Base-by-base conservation (phyloP, 2,888 invertebrate genomes). In the Aleiodes alternator region DNA sequence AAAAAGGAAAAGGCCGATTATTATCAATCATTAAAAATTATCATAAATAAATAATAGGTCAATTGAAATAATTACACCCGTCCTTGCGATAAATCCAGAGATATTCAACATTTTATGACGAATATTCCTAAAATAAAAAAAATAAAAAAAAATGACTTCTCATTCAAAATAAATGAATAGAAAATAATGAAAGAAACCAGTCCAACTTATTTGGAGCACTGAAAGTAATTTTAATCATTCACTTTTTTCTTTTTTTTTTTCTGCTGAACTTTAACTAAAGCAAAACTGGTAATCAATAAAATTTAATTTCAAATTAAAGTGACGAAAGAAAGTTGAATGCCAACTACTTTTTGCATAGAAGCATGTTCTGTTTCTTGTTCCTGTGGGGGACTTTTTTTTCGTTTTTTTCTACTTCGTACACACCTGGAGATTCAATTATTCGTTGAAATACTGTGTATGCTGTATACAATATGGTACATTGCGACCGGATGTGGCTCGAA, bases 151-250 rank as follows among this genome's bases (percentile, higher is more conserved):
- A 43, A 43, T 43, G 7, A 43, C 43, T 43, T 64, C 6, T 64
- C 12, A 64, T 48, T 43, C 34, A 29, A 59, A 59, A 1, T 48
- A 23, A 38, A 61, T 38, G 43, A 11, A 43, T 43, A 43, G 11
- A 43, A 43, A 34, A 34, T 34, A 34, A 34, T 34, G 34, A 34
- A 43, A 43, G 9, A 64, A 64, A 48, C 64, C 64, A 64, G 64
- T 64, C 43, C 8, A 43, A 64, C 23, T n/a, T 23, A 64, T 64
- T 38, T 64, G 64, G 43, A 16, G 3, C 43, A 23, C 48, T 43
- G 48, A 64, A 64, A 64, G 48, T 64, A 38, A 64, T 14, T 23
- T 43, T 23, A 16, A 48, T 43, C 48, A 64, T 23, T 64, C 64
- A 64, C 61, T 14, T 61, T 38, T 38, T 38, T 23, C 2, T 23